phyloP scores from a whole-genome alignment of 2,113 vertebrate species.

The Accipiter virgatus region DNA sequence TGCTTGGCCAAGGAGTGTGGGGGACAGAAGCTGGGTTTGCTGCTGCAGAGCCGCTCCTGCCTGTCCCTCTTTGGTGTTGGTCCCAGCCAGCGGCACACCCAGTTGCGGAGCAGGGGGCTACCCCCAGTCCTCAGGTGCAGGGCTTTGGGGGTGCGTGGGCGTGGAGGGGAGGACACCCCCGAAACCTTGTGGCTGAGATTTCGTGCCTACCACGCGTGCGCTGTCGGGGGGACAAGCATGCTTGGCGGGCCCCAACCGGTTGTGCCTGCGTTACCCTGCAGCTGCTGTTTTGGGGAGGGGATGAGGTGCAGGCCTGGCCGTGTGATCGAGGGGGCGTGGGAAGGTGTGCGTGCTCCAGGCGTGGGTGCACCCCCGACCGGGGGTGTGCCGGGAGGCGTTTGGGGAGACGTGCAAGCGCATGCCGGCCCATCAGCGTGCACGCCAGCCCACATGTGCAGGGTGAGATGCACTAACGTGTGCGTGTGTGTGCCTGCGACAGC shows the following conservation, averaged over 20 bases:
- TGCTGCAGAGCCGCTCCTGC: not conserved
- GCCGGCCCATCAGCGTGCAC: not conserved
- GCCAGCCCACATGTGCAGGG: not conserved
- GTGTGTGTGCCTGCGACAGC: not conserved
- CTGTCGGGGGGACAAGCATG: not conserved
- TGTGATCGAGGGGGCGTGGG: not conserved
- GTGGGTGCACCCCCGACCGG: not conserved
- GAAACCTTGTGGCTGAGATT: not conserved
- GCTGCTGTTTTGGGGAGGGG: not conserved
- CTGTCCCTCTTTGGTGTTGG: not conserved
- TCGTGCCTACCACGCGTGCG: fast-evolving
- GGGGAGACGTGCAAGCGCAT: not conserved
- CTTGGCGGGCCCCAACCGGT: not conserved
- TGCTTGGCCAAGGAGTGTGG: fast-evolving
- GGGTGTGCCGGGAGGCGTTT: not conserved
- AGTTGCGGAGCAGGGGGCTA: not conserved
- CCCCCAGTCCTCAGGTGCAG: not conserved
- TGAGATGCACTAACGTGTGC: not conserved
- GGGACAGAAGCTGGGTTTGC: not conserved
- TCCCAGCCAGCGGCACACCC: not conserved
- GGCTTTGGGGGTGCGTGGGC: not conserved
- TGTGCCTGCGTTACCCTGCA: not conserved
- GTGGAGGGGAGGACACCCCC: too few species aligned
- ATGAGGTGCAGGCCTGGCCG: not conserved
- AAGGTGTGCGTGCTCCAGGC: not conserved